These are phyloP conservation scores for Hylia prasina DNA, from an alignment of 2,113 vertebrate species.

Conservation along the genomic window DNA sequence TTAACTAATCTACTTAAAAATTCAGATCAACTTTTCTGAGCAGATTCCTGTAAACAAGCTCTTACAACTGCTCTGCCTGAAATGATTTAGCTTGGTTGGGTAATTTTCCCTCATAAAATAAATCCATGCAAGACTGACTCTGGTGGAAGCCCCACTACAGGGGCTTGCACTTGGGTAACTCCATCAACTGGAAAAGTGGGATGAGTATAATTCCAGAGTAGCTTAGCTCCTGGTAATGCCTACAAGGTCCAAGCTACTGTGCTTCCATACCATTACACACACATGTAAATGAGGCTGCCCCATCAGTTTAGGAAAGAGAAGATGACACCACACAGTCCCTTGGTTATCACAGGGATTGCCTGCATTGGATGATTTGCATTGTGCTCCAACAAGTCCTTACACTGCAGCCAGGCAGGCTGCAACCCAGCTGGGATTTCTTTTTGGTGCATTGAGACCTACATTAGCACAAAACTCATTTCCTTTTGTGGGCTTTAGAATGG, in stretches of 20 bases:
- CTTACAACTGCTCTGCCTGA: background rate
- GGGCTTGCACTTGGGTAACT: background rate
- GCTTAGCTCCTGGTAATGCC: background rate
- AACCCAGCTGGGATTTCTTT: background rate
- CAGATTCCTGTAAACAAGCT: background rate
- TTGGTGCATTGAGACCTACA: background rate
- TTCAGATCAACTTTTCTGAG: conserved; percentile 45
- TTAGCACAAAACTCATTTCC: background rate
- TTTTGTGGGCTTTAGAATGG: background rate
- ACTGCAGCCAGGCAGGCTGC: background rate
- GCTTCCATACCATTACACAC: background rate
- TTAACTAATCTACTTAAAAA: conserved; percentile 48
- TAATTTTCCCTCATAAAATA: background rate
- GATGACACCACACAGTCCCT: background rate
- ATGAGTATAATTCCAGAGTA: background rate
- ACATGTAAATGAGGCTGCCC: background rate
- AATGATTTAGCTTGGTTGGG: background rate
- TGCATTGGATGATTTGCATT: background rate
- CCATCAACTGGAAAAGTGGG: background rate
- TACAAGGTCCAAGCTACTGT: background rate
- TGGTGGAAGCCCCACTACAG: background rate
- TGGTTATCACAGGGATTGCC: background rate
- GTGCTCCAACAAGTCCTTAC: background rate
- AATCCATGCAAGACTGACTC: background rate
- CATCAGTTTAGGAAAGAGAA: background rate